Base-by-base conservation (phyloP, 2,888 invertebrate species). In the Nebria brevicollis region DNA sequence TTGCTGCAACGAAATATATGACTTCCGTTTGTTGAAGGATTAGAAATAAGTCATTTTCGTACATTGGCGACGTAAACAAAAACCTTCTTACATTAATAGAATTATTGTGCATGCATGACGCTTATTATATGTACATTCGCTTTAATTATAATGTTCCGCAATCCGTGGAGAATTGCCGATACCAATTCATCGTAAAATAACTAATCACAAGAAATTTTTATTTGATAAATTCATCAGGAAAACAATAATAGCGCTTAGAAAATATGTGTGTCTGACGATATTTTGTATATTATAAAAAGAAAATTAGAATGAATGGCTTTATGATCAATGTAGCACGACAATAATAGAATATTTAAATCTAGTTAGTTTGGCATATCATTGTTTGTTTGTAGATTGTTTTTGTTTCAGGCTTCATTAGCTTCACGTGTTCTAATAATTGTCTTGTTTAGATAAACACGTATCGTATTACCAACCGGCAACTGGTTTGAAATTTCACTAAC, bases 381-480 rank as follows among this genome's bases (percentile, higher is more conserved):
- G 54, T 54, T 54, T 13, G 54, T 7, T 70, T 70, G 34, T 70
- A 41, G 26, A 41, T 72, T 79, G 79, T 79, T 79, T 79, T 79
- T 66, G 79, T 79, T 79, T 43, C 75, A 79, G 79, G 74, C 72
- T 73, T 80, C 75, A 80, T 80, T 80, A 80, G 64, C 75, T 80
- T 75, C 70, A 72, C 72, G 72, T 80, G 80, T 75, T 66, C 80
- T 80, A 80, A 34, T 34, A 34, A 80, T 80, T 80, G 80, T 70
- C 72, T 75, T 80, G 80, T 75, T 80, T 80, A 75, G 75, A 75
- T 80, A 80, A 34, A 80, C 75, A 75, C 66, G 15, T 42, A 79
- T 79, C 75, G 25, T 41, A 72, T 79, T 79, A 79, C 79, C 41
- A 11, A 26, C 10, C 66, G 73, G 70, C 66, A 11, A 26, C 10